A percentile compares a stretch with the other conserved stretches of the same genome.
These are phyloP conservation scores for Pocillopora damicornis DNA, from an alignment of 64 coral and sea anemone species.

Conservation along the genomic window DNA sequence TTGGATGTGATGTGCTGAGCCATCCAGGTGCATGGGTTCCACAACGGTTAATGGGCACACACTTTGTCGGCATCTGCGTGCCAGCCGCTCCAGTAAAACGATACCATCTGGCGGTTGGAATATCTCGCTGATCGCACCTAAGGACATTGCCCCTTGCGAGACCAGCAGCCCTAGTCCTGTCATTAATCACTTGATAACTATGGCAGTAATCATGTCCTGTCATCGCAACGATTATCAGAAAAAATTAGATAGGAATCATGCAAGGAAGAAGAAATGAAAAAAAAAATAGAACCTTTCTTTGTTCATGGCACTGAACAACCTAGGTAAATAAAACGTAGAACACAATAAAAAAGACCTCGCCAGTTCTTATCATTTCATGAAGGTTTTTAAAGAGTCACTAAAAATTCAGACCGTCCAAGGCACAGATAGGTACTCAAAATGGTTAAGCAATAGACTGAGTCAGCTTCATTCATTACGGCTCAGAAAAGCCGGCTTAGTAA, in stretches of 20 bases:
- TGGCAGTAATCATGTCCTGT: conserved; percentile 29
- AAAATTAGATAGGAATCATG: background rate
- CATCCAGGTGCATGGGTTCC: conserved; percentile 57
- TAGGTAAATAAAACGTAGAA: too few species aligned
- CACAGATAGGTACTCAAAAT: too few species aligned
- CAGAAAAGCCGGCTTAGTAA: too few species aligned
- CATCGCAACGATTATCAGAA: background rate
- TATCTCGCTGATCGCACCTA: conserved; percentile 35
- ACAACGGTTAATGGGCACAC: conserved; percentile 28
- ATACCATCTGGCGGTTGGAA: conserved; percentile 44
- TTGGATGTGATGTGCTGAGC: conserved; percentile 51
- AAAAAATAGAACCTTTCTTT: too few species aligned
- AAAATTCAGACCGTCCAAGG: too few species aligned
- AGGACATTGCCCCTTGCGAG: conserved; percentile 9
- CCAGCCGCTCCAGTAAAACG: conserved; percentile 51
- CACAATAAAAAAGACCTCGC: too few species aligned
- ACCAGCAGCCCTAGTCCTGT: conserved; percentile 31
- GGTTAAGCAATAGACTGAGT: too few species aligned
- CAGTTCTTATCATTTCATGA: too few species aligned
- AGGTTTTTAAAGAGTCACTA: too few species aligned
- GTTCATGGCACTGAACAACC: too few species aligned
- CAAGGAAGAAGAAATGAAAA: too few species aligned
- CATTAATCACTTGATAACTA: conserved; percentile 24
- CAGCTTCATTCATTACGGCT: too few species aligned
- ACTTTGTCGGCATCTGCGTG: conserved; percentile 45